Base-by-base conservation (phyloP, 2,797 vertebrate genomes). In the Syngnathus rostellatus region DNA sequence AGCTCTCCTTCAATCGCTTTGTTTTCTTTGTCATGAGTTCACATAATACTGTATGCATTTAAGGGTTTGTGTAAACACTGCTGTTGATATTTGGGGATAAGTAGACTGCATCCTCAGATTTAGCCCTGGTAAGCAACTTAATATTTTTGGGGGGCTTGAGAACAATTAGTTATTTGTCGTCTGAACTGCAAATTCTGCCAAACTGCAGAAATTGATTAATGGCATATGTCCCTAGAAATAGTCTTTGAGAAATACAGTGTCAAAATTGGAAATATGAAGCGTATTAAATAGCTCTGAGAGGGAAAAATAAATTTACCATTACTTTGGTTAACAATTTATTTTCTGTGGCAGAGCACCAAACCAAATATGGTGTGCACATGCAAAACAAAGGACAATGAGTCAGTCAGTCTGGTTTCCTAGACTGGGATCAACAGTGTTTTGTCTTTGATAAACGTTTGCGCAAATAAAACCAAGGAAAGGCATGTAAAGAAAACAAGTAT, bases 81-180 rank as follows among this genome's bases (percentile, higher is more conserved):
- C 46, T 73, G 68, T 64, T 78, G 74, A 72, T 71, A 66, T 70
- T 78, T 60, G 60, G 19, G 67, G 72, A 69, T 25, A 64, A 62
- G 7, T 53, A 68, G 65, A 23, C 54, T 64, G 58, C 58, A 51
- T 65, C 68, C 41, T 5, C 17, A 59, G 66, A 66, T 54, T 43
- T 10, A 37, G 31, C 31, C 31, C 31, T 31, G 31, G 31, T 31
- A 31, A 31, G 3, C 31, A 31, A 31, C 31, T 31, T 31, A 31
- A 31, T 31, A 31, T 31, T 31, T 4, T 58, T 38, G 54, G 16
- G 43, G 61, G 50, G 50, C 12, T 45, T 43, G 41, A 59, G 41
- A 69, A 72, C 67, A 31, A 4, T 31, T 31, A 31, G 31, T 31
- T 31, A 31, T 31, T 31, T 31, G 3, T 31, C 31, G 3, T 31